Conservation (phyloP, 1,140 invertebrate species). For the Popillia japonica region DNA sequence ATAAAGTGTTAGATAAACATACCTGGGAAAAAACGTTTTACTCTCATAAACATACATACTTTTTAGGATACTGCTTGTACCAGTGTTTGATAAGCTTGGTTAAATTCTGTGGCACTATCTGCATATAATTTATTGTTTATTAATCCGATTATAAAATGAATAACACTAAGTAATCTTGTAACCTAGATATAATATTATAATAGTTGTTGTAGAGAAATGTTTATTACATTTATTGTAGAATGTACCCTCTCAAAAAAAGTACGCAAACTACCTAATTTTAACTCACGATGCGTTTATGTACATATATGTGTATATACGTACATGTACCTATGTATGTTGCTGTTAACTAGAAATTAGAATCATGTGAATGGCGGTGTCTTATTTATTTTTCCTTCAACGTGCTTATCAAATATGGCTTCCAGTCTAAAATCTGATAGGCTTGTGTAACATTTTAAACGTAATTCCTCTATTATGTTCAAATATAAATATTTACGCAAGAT, state of each 20-base stretch:
- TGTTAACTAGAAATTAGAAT: slow-evolving; percentile 25
- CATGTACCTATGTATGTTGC: background rate
- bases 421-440: slow-evolving; percentile 26
- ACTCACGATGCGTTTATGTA: background rate
- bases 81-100: too few relatives aligned
- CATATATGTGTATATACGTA: background rate
- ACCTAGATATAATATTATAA: too few relatives aligned
- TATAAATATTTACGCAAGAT: slow-evolving; percentile 36
- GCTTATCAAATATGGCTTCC: slow-evolving; percentile 39
- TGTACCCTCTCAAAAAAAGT: slow-evolving; percentile 1
- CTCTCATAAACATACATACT: too few relatives aligned
- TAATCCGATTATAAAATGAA: too few relatives aligned
- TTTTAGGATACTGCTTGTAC: too few relatives aligned
- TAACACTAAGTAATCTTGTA: too few relatives aligned
- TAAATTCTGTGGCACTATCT: too few relatives aligned
- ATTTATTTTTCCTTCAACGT: slow-evolving; percentile 39
- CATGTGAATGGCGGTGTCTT: slow-evolving; percentile 29
- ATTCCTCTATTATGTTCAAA: slow-evolving; percentile 36
- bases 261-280: slow-evolving; percentile 37
- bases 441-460: slow-evolving; percentile 39
- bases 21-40: too few relatives aligned
- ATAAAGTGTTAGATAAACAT: too few relatives aligned
- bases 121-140: too few relatives aligned
- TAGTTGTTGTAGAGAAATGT: background rate
- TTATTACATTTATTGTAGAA: background rate